Percentiles rank a stretch among this genome's conserved stretches.
phyloP scores from a whole-genome alignment of 92 coral and sea anemone species.

The Epizoanthus stellaris region DNA sequence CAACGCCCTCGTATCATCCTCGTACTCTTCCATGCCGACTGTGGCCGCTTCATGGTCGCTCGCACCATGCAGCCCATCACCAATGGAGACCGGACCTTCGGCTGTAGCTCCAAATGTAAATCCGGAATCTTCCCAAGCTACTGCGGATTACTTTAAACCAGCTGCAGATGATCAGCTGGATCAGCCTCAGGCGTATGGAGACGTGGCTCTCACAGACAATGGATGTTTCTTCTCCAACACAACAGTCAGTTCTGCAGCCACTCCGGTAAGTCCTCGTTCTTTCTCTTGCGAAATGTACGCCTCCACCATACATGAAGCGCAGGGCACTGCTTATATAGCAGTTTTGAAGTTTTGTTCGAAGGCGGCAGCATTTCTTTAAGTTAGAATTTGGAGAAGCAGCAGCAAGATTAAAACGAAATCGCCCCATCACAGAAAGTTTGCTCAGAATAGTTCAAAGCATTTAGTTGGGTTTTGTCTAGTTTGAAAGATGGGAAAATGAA shows the following conservation, averaged over 20 bases:
- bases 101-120: constrained; percentile 1
- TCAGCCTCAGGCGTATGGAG: background rate
- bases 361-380: too few relatives aligned
- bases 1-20: constrained; percentile 37
- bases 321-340: too few relatives aligned
- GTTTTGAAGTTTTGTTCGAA: too few relatives aligned
- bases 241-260: background rate
- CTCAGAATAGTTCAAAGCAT: too few relatives aligned
- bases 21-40: constrained; percentile 16
- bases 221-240: constrained; percentile 7
- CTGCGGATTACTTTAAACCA: constrained; percentile 31
- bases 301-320: too few relatives aligned
- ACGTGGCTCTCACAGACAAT: constrained; percentile 6
- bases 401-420: too few relatives aligned
- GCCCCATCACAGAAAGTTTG: too few relatives aligned
- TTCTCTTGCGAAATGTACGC: too few relatives aligned
- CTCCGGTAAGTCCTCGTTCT: too few relatives aligned
- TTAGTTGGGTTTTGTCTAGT: too few relatives aligned
- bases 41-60: background rate
- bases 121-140: background rate
- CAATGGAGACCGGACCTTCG: background rate
- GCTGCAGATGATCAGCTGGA: constrained; percentile 20
- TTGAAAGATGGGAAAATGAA: too few relatives aligned
- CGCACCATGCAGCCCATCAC: background rate
- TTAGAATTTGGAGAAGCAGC: too few relatives aligned